Evolutionary conservation across 2,888 invertebrate genomes (phyloP), one percentile per base, ranked within the genome.

Genomic region (Agonopterix subpropinquella): DNA sequence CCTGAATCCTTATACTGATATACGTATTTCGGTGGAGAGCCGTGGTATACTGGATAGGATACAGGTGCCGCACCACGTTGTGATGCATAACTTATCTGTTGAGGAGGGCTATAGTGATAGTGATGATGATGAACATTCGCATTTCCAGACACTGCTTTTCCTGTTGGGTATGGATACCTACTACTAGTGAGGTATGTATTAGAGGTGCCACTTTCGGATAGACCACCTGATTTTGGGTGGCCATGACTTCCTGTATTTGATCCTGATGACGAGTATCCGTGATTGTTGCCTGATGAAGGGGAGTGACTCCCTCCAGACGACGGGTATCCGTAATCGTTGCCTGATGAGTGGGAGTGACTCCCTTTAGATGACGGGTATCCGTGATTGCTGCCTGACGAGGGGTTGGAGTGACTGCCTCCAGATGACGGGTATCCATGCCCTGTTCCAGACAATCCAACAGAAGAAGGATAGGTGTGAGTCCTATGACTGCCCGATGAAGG

Each of bases 1-100:
- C 79, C 84, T 0, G 86, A 87, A 53, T 86, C 68, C 54, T 80
- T 75, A 60, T 83, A 81, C 49, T 84, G 64, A 53, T 87, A 83
- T 8, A 87, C 84, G 57, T 85, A 84, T 15, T 66, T 78, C 2
- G 86, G 86, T 2, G 84, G 86, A 0, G 67, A 45, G 8, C 81
- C 80, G 4, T 57, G 81, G 55, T 85, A 87, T 2, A 85, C 83
- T 18, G 86, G 86, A 50, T 84, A 86, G 53, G 46, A 64, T 11
- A 67, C 47, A 8, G 80, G 64, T 1, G 70, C 56, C 4, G 72
- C 77, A 1, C 84, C 85, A 39, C 68, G 67, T 1, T 56, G 54
- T 1, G 81, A 73, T 0, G 73, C 63, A 54, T 85, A 85, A 39
- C 67, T 70, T 47, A 86, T 84, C 56, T 77, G 80, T 53, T 73